Evolutionary conservation across 1,140 invertebrate genomes (phyloP).

Genomic region (Drosophila leontia): DNA sequence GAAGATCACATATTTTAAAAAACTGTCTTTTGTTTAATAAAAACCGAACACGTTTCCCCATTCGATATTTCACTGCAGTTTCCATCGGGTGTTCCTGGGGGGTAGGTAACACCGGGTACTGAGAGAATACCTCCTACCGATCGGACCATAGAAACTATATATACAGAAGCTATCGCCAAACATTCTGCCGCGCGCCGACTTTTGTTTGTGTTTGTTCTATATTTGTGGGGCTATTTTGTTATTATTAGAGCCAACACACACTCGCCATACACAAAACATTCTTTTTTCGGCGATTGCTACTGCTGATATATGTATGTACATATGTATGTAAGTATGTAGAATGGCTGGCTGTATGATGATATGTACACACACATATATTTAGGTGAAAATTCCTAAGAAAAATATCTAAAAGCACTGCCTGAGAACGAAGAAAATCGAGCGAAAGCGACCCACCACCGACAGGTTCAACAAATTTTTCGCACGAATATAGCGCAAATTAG

Average conservation of each 20-base stretch:
- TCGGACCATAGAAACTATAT: slow-evolving; percentile 29
- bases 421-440: slow-evolving; percentile 43
- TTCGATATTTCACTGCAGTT: background rate
- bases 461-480: slow-evolving; percentile 61
- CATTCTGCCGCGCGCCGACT: slow-evolving; percentile 31
- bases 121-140: slow-evolving; percentile 14
- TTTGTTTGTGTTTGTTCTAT: slow-evolving; percentile 35
- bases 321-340: slow-evolving; percentile 7
- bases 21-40: background rate
- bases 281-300: slow-evolving; percentile 58
- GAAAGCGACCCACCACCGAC: slow-evolving; percentile 47
- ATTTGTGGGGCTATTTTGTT: slow-evolving; percentile 52
- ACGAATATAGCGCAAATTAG: slow-evolving; percentile 54
- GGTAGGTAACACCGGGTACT: slow-evolving; percentile 4
- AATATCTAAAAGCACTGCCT: slow-evolving; percentile 53
- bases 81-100: background rate
- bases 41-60: background rate
- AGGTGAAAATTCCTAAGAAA: slow-evolving; percentile 71
- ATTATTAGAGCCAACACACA: slow-evolving; percentile 61
- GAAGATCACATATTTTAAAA: background rate
- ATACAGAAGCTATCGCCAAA: slow-evolving; percentile 30
- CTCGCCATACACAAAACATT: slow-evolving; percentile 37
- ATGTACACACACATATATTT: slow-evolving; percentile 46
- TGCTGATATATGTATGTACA: slow-evolving; percentile 33
- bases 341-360: slow-evolving; percentile 26